phyloP scores from a whole-genome alignment of 2,888 invertebrate species.

The Synanthedon vespiformis region DNA sequence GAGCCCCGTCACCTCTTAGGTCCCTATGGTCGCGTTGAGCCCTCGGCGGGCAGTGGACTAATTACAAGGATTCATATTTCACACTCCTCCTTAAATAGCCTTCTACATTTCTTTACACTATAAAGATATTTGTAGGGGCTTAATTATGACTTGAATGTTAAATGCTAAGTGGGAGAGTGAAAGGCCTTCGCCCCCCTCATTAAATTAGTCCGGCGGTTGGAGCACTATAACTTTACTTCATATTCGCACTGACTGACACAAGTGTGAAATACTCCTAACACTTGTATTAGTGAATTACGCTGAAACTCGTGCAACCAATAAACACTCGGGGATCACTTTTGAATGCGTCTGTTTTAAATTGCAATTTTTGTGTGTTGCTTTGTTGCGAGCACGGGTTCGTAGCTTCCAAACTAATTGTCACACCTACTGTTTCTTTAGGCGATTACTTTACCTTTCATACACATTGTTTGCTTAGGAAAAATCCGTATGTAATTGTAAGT shows the following conservation, averaged over 20 bases:
- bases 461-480: too few species aligned
- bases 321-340: too few species aligned
- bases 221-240: constrained; percentile 51
- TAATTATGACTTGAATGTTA: constrained; percentile 37
- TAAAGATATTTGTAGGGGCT: constrained; percentile 2
- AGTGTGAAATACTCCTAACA: constrained; percentile 51
- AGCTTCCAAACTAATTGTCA: too few species aligned
- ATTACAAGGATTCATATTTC: background rate
- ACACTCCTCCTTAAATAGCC: background rate
- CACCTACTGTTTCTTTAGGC: too few species aligned
- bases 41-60: background rate
- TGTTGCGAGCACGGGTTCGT: too few species aligned
- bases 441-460: too few species aligned
- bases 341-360: too few species aligned
- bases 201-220: constrained; percentile 66
- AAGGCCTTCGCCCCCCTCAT: constrained; percentile 35
- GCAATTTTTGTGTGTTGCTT: too few species aligned
- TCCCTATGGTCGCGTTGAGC: background rate
- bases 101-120: background rate
- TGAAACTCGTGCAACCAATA: background rate
- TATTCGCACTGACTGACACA: constrained; percentile 52
- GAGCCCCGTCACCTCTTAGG: background rate
- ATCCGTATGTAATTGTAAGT: too few species aligned
- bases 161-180: constrained; percentile 24
- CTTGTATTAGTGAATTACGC: constrained; percentile 18